These are phyloP conservation scores for Eurytoma californica DNA, from an alignment of 2,888 invertebrate species.

Conservation along the genomic window DNA sequence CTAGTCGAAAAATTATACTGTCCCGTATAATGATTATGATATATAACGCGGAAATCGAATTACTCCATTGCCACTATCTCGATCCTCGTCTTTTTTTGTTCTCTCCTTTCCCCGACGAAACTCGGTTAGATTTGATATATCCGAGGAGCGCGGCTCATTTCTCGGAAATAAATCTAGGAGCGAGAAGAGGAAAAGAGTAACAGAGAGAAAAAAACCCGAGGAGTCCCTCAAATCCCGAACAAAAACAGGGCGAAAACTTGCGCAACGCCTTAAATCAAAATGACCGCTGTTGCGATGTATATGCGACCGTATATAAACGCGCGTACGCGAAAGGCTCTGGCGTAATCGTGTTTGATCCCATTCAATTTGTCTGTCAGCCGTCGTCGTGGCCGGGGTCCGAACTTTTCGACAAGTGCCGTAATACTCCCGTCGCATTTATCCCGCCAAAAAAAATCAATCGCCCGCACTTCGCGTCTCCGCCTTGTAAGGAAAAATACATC, in stretches of 20 bases:
- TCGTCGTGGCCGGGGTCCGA: not conserved
- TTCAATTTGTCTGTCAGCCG: constrained; percentile 39
- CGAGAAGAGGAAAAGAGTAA: not conserved
- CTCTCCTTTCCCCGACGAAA: no score
- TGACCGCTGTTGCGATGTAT: not conserved
- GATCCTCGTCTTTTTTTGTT: not conserved
- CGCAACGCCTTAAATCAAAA: constrained; percentile 35
- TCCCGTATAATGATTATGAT: not conserved
- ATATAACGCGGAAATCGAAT: not conserved
- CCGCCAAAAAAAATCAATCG: constrained; percentile 1
- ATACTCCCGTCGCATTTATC: not conserved
- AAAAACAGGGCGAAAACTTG: constrained; percentile 19
- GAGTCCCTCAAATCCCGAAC: not conserved
- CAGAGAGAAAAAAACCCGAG: not conserved
- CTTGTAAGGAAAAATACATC: constrained; percentile 13
- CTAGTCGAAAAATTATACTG: not conserved
- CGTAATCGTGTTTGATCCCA: constrained; percentile 17
- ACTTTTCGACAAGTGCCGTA: constrained; percentile 1
- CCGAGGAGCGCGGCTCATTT: constrained; percentile 6
- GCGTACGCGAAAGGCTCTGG: not conserved
- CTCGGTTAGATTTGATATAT: constrained; percentile 22
- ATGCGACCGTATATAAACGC: not conserved
- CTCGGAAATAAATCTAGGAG: constrained; percentile 31
- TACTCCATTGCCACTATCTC: constrained; percentile 5
- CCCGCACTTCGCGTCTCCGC: not conserved